Conservation (phyloP, 2,113 vertebrate genomes). For the Datnioides undecimradiatus region DNA sequence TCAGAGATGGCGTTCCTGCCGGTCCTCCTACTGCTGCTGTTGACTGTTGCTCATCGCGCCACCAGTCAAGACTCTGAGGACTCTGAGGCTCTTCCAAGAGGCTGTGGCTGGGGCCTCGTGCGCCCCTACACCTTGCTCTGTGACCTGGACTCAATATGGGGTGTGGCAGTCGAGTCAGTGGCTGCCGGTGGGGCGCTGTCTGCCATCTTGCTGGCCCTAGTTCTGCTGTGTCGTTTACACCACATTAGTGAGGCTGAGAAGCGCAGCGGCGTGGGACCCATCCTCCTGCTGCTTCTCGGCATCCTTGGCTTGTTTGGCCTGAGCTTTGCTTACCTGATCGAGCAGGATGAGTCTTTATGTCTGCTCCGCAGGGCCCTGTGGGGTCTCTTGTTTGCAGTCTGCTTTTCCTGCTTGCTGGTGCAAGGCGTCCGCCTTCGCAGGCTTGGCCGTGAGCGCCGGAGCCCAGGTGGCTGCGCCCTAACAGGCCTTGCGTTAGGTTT, state of each 20-base stretch:
- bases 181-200: slow-evolving; percentile 90
- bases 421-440: slow-evolving; percentile 91
- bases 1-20: slow-evolving; percentile 77
- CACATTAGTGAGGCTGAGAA: slow-evolving; percentile 94
- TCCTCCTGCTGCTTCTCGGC: slow-evolving; percentile 93
- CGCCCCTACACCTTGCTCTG: slow-evolving; percentile 93
- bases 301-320: slow-evolving; percentile 92
- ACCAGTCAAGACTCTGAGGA: slow-evolving; percentile 79
- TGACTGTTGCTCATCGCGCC: slow-evolving; percentile 82
- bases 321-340: slow-evolving; percentile 94
- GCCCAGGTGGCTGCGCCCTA: slow-evolving; percentile 91
- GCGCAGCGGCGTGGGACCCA: slow-evolving; percentile 89
- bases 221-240: slow-evolving; percentile 91
- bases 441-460: slow-evolving; percentile 89
- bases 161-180: slow-evolving; percentile 91
- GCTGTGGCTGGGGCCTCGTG: slow-evolving; percentile 91
- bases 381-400: slow-evolving; percentile 93
- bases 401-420: slow-evolving; percentile 94
- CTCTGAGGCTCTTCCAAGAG: slow-evolving; percentile 83
- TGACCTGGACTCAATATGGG: slow-evolving; percentile 96
- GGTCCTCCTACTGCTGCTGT: slow-evolving; percentile 85
- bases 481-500: slow-evolving; percentile 88
- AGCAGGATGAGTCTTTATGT: slow-evolving; percentile 91
- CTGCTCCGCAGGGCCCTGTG: slow-evolving; percentile 91
- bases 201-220: slow-evolving; percentile 88